Evolutionary conservation across 2,797 vertebrate species (phyloP).

Genomic region (Acipenser oxyrinchus): DNA sequence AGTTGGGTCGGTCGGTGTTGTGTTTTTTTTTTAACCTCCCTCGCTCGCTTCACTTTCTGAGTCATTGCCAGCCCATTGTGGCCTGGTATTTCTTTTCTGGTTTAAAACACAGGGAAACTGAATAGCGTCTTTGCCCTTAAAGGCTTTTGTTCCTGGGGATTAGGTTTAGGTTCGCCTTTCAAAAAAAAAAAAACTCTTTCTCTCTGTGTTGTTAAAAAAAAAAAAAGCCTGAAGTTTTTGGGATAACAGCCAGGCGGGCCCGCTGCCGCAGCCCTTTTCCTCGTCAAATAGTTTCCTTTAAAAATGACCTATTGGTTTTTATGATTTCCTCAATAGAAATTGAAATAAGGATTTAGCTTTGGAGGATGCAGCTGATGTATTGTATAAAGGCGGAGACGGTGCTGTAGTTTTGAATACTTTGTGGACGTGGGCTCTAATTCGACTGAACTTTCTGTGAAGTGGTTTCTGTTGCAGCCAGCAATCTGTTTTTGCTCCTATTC

Average conservation of each 20-base stretch:
- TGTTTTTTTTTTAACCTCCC: not conserved
- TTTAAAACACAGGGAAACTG: not conserved
- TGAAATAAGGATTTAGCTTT: slow-evolving; percentile 3
- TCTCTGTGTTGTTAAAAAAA: not conserved
- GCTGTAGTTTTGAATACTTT: not conserved
- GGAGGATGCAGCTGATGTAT: not conserved
- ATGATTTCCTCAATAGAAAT: slow-evolving; percentile 12
- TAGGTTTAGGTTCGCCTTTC: slow-evolving; percentile 35
- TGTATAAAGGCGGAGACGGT: not conserved
- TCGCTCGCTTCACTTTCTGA: no score
- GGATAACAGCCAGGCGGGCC: slow-evolving; percentile 44
- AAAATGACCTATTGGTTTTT: slow-evolving; percentile 12
- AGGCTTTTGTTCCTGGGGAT: slow-evolving; percentile 31
- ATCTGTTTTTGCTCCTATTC: no score
- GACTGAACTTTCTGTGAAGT: slow-evolving; percentile 6
- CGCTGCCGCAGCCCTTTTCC: slow-evolving; percentile 41
- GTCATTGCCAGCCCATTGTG: not conserved
- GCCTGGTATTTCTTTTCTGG: not conserved
- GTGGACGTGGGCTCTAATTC: slow-evolving; percentile 8
- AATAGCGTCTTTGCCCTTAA: not conserved
- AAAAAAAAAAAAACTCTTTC: slow-evolving; percentile 36
- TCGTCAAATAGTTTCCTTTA: slow-evolving; percentile 27
- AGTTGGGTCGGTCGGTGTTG: no score
- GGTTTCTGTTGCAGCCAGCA: no score
- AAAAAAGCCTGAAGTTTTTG: slow-evolving; percentile 12